phyloP scores from a whole-genome alignment of 2,113 vertebrate species.

The Edolisoma coerulescens region DNA sequence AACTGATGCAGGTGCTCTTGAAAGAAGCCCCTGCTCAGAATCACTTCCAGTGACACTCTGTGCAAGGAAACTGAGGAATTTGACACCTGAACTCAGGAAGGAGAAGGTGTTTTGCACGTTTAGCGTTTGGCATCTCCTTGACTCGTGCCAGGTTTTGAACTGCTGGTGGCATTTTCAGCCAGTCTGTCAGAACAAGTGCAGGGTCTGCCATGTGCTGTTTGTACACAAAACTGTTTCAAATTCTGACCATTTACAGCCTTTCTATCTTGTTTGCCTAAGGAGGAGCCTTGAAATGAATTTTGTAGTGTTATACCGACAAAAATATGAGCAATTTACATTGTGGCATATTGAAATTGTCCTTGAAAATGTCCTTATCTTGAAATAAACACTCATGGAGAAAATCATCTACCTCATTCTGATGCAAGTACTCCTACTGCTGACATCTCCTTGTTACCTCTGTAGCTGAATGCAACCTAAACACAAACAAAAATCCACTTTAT shows the following conservation, averaged over 20 bases:
- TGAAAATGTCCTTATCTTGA: background rate
- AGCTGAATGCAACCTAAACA: background rate
- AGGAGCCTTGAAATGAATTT: background rate
- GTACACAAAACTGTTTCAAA: background rate
- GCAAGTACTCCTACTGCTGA: background rate
- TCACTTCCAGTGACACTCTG: background rate
- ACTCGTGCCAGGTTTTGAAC: background rate
- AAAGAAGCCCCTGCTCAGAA: background rate
- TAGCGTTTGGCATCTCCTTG: background rate
- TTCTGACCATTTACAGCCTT: background rate
- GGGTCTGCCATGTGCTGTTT: background rate
- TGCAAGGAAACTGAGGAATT: background rate
- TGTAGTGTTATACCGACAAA: background rate
- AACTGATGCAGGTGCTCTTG: background rate
- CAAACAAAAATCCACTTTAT: background rate
- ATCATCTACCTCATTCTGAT: background rate
- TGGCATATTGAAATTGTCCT: background rate
- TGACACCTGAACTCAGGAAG: background rate
- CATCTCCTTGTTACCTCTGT: background rate
- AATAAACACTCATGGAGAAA: background rate
- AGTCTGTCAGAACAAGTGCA: background rate
- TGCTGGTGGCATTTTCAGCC: background rate
- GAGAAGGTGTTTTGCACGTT: background rate
- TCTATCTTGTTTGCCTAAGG: background rate
- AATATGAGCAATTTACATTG: background rate